These are phyloP conservation scores for Blomia tropicalis DNA, from an alignment of 2,888 invertebrate species.

Conservation along the genomic window DNA sequence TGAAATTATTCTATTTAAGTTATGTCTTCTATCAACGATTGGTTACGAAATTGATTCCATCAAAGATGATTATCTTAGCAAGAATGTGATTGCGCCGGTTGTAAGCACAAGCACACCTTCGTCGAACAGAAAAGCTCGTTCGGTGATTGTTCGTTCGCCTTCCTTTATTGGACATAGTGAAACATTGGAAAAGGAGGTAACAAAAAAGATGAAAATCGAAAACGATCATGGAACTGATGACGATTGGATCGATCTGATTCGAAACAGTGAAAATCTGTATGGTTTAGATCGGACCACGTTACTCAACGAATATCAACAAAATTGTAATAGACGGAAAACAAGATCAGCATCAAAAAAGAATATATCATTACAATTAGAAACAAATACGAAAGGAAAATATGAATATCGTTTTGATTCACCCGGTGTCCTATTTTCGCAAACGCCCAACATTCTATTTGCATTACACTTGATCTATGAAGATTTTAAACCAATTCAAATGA, in stretches of 20 bases:
- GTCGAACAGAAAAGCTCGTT: not conserved
- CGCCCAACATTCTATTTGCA: constrained; percentile 56
- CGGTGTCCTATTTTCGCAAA: constrained; percentile 49
- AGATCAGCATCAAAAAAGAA: not conserved
- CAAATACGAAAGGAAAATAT: not conserved
- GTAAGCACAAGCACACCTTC: not conserved
- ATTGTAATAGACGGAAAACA: not conserved
- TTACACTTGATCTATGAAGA: constrained; percentile 73
- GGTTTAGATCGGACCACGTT: not conserved
- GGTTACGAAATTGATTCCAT: constrained; percentile 35
- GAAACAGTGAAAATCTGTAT: not conserved
- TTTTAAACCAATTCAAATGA: constrained; percentile 48
- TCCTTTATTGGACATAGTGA: not conserved
- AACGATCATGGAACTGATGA: constrained; percentile 51
- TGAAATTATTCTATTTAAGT: constrained; percentile 62
- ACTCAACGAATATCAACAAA: not conserved
- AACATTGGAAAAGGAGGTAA: constrained; percentile 10
- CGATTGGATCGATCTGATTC: constrained; percentile 7
- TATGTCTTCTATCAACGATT: constrained; percentile 40
- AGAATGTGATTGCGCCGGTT: not conserved
- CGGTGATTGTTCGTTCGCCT: not conserved
- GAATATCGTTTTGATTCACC: constrained; percentile 39
- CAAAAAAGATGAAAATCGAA: constrained; percentile 45
- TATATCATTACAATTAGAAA: not conserved
- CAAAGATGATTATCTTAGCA: not conserved